Evolutionary conservation across 2,888 invertebrate genomes (phyloP).

Genomic region (Lithodes maja): DNA sequence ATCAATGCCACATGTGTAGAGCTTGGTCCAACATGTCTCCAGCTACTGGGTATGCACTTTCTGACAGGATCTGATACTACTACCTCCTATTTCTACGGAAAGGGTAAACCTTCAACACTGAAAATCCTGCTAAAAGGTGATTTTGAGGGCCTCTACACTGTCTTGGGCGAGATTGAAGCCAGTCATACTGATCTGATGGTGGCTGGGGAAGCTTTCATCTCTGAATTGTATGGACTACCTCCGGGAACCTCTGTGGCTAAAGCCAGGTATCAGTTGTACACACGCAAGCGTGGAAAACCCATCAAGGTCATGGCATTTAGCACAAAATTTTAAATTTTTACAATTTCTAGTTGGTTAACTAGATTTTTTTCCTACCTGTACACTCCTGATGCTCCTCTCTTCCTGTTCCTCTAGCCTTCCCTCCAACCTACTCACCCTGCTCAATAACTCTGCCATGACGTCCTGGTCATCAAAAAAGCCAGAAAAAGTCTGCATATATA

Average conservation of each 20-base stretch:
- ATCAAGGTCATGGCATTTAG: not conserved
- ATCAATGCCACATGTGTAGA: slow-evolving; percentile 9
- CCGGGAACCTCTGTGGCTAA: not conserved
- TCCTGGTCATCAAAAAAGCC: too few species aligned
- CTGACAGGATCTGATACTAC: not conserved
- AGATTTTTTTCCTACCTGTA: too few species aligned
- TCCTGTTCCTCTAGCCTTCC: too few species aligned
- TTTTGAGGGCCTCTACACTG: not conserved
- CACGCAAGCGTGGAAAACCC: not conserved
- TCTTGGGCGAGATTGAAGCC: not conserved
- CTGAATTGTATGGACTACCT: not conserved
- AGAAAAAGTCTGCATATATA: too few species aligned
- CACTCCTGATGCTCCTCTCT: too few species aligned
- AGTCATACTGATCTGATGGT: not conserved
- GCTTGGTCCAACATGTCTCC: not conserved
- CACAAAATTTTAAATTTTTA: too few species aligned
- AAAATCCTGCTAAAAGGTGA: not conserved
- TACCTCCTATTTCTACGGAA: not conserved
- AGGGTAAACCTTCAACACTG: not conserved
- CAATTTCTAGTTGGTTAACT: too few species aligned
- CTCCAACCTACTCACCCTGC: too few species aligned
- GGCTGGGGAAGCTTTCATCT: not conserved
- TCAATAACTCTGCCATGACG: too few species aligned
- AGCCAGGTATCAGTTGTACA: not conserved
- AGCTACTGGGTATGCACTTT: not conserved